Evolutionary conservation across 1,140 invertebrate species (phyloP), one percentile per base, ranked within the genome.

Genomic region (Rhagoletis pomonella): DNA sequence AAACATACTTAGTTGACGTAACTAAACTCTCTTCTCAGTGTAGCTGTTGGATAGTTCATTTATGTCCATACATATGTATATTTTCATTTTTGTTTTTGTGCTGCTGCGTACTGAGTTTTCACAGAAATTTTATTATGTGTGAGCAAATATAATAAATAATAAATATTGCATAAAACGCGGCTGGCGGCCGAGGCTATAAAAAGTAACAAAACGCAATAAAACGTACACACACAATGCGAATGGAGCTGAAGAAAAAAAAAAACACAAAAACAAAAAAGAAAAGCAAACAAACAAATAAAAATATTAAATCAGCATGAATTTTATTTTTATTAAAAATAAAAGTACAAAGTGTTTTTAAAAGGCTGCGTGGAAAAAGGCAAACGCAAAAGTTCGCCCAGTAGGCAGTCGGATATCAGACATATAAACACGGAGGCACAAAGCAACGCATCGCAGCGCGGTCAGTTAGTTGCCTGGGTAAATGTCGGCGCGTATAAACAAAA

Each of bases 101-200:
- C 47, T 81, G 73, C 50, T 55, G 47, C 73, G 6, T 55, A 55
- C 19, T 81, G 73, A 81, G 47, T 14, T 81, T 81, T 55, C n/a
- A 81, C 73, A 50, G 47, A 81, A 50, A 81, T 81, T 81, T 81
- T 81, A 81, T 81, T 55, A 55, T 55, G 73, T 81, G 73, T 50
- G 50, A 81, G 73, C 19, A 55, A 81, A 81, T 81, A 81, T 81
- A 81, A 81, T 81, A 81, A 81, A 81, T 81, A 81, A 81, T 81
- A 81, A 81, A 81, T 81, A 55, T 81, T 81, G 47, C 47, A 58
- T 81, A 55, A 73, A 81, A 58, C 73, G 47, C 47, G 47, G 19
- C 67, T 73, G 67, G 67, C 39, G 67, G 67, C 6, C 67, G 67
- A 5, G 55, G 44, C 73, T 55, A 81, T 10, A 19, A 55, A 81